These are phyloP conservation scores for Eupithecia exiguata DNA, from an alignment of 2,888 invertebrate genomes.

Conservation along the genomic window DNA sequence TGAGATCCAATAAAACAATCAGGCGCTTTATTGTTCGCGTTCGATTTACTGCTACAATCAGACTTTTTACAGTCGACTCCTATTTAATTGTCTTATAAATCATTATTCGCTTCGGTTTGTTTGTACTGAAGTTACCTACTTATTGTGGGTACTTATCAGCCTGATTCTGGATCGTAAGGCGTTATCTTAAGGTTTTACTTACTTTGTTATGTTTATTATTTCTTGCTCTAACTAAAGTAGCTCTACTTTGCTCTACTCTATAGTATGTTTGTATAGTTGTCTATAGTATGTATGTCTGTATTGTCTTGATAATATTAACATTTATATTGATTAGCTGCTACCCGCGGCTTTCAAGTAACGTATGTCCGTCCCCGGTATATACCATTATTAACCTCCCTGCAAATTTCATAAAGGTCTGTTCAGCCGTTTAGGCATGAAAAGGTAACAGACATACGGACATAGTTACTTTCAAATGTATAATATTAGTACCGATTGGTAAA, in stretches of 20 bases:
- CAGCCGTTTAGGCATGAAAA: too few relatives aligned
- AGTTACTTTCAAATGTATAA: too few relatives aligned
- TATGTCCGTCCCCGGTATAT: too few relatives aligned
- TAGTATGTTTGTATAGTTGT: too few relatives aligned
- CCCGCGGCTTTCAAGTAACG: too few relatives aligned
- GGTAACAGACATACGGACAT: too few relatives aligned
- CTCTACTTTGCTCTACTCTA: background rate
- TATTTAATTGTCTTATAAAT: slow-evolving; percentile 60
- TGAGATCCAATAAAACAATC: slow-evolving; percentile 74
- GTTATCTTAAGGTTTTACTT: background rate
- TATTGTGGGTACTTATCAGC: background rate
- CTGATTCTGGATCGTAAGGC: background rate
- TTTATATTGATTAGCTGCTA: too few relatives aligned
- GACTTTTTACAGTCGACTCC: slow-evolving; percentile 65
- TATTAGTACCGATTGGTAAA: too few relatives aligned
- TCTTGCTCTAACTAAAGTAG: background rate
- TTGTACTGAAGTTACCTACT: slow-evolving; percentile 45
- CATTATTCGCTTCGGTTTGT: slow-evolving; percentile 53
- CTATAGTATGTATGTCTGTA: too few relatives aligned
- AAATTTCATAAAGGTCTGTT: too few relatives aligned
- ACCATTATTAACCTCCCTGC: too few relatives aligned
- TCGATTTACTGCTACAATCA: slow-evolving; percentile 68
- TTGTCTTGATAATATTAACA: too few relatives aligned
- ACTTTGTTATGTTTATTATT: background rate
- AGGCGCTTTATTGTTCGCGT: slow-evolving; percentile 62